Base-by-base conservation (phyloP, 64 coral and sea anemone species). In the Stichodactyla helianthus region DNA sequence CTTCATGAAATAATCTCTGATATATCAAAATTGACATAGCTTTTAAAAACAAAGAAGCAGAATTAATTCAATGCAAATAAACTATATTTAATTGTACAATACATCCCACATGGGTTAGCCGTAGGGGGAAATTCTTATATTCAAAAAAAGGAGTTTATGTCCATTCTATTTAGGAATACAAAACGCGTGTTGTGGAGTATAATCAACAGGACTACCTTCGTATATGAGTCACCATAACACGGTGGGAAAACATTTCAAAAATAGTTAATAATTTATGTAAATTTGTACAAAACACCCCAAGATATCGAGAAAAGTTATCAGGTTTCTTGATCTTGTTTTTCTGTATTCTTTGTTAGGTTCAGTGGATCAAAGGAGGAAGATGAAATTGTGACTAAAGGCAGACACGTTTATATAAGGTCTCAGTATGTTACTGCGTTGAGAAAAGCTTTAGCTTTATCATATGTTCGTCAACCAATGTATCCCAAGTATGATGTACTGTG, bases 101-200 rank as follows among this genome's bases (percentile, higher is more conserved):
- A 74, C 10, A 74, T 31, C 68, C 68, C 68, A 74, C 68, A 31
- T 74, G 17, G 26, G 4, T 74, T n/a, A 74, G 27, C 68, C 9
- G 68, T 74, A 74, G 68, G 68, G 68, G 68, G 68, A 74, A 23
- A 74, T 26, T 71, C 68, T 28, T 28, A 31, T 74, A 28, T 74
- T 74, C 4, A 74, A 74, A 44, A 44, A 74, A 11, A n/a, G 25
- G 25, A 74, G 11, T 74, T 65, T 74, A 74, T 28, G 10, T 7
- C 12, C 8, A 74, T 58, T 58, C 8, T 58, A 11, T 11, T 58
- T 11, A 58, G 14, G 14, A 9, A 58, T 11, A 58, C 8, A 58
- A 9, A 58, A 0, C 9, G 55, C 55, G 55, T 58, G 55, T 15
- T 58, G 3, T 15, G 8, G 55, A 58, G 14, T 11, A 58, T 1